Base-by-base conservation (phyloP, 2,113 vertebrate species). In the Embiotoca jacksoni region DNA sequence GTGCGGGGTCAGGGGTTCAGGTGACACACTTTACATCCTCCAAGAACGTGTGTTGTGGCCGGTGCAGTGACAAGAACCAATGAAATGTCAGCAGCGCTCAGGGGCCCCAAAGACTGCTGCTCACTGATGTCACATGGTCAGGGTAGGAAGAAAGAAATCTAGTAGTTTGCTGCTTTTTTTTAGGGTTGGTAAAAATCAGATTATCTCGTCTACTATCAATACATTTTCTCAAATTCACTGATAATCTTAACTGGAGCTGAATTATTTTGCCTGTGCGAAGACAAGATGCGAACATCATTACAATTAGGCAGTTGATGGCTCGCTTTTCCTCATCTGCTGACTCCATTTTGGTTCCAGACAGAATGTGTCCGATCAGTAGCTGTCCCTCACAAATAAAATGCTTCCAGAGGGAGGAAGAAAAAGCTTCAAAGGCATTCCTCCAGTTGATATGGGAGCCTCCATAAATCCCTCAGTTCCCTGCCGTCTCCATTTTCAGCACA, bases 341-440 rank as follows among this genome's bases (percentile, higher is more conserved):
- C 39, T 62, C 35, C 9, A 5, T 67, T 83, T 72, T 71, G 56
- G 35, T 61, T 74, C 57, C 31, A 83, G 67, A 55, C 60, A 60
- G 11, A 70, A 70, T 11, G 75, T 64, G 54, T 80, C 78, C 32
- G 30, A 78, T 78, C 74, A 75, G 62, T 49, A 47, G 54, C 65
- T 7, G 46, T 63, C 71, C 79, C 79, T 9, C 30, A 33, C 86
- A 86, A 88, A 89, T 85, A 80, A 89, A 89, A 90, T 57, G 60
- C 81, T 87, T 86, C 76, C 83, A 72, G 78, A 75, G 67, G 57
- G 57, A 78, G 60, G 9, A 81, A 65, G 16, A 65, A 61, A 69
- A 58, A 32, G 61, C 84, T 88, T 90, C 83, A 91, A 84, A 90
- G 75, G 63, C 72, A 80, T 89, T 89, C 90, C 84, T 86, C 50